phyloP scores from a whole-genome alignment of 2,113 vertebrate species.

The Thunnus maccoyii region DNA sequence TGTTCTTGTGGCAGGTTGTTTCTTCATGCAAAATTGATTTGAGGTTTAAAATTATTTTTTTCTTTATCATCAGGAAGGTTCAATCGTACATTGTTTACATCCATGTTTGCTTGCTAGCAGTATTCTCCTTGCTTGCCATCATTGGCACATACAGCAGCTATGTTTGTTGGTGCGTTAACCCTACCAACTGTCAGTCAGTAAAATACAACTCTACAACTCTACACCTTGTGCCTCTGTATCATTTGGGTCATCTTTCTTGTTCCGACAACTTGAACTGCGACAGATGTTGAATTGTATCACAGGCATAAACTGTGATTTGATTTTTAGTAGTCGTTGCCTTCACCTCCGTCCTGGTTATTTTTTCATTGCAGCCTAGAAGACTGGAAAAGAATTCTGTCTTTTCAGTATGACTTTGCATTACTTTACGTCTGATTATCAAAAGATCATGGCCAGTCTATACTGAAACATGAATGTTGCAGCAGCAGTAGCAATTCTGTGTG shows the following conservation, averaged over 20 bases:
- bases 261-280: background rate
- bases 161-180: too few species aligned
- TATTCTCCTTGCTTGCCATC: too few species aligned
- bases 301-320: background rate
- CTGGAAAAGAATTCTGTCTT: background rate
- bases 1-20: too few species aligned
- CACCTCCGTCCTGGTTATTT: background rate
- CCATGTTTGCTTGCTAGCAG: too few species aligned
- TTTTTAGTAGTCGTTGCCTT: background rate
- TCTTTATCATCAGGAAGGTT: too few species aligned
- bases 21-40: too few species aligned
- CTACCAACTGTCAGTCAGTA: too few species aligned
- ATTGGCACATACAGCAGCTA: too few species aligned
- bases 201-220: too few species aligned
- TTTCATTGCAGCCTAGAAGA: background rate
- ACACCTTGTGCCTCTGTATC: too few species aligned
- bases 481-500: conserved; percentile 16
- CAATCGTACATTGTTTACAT: too few species aligned
- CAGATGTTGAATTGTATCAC: background rate
- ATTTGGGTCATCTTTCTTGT: background rate
- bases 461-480: conserved; percentile 35
- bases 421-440: conserved; percentile 45
- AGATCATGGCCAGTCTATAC: conserved; percentile 18
- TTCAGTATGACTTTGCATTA: conserved; percentile 19
- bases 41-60: too few species aligned